Evolutionary conservation across 2,113 vertebrate genomes (phyloP).

Genomic region (Pygoscelis adeliae): DNA sequence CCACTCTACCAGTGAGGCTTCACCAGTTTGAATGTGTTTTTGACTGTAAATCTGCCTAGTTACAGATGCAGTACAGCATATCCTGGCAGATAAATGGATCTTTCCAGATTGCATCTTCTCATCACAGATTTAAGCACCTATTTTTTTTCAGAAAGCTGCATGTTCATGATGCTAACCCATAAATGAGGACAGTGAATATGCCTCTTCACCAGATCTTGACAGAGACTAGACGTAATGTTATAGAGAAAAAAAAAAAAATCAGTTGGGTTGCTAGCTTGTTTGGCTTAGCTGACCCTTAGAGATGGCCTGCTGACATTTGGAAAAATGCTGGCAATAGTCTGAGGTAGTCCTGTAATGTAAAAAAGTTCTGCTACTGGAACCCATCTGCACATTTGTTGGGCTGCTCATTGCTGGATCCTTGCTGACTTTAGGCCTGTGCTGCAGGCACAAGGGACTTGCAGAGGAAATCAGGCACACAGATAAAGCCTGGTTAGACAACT

Average conservation of each 20-base stretch:
- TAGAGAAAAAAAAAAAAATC: background rate
- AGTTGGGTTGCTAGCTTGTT: background rate
- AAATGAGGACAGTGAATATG: background rate
- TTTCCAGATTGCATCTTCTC: constrained; percentile 40
- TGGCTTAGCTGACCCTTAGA: background rate
- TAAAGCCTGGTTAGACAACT: background rate
- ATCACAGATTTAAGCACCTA: constrained; percentile 8
- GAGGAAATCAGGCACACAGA: background rate
- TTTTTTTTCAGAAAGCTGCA: background rate
- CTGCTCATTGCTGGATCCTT: background rate
- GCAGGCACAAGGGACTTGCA: background rate
- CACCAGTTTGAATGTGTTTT: background rate
- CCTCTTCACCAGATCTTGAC: background rate
- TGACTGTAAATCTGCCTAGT: constrained; percentile 35
- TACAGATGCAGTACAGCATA: constrained; percentile 6
- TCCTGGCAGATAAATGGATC: constrained; percentile 4
- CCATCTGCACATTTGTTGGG: background rate
- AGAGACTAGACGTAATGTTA: background rate
- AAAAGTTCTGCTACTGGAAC: background rate
- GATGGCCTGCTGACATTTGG: background rate
- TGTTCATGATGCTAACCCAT: background rate
- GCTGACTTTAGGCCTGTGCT: background rate
- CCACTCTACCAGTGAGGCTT: background rate
- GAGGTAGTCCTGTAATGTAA: background rate
- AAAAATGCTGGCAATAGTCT: background rate